phyloP scores from a whole-genome alignment of 2,113 vertebrate species.

The Perognathus longimembris region DNA sequence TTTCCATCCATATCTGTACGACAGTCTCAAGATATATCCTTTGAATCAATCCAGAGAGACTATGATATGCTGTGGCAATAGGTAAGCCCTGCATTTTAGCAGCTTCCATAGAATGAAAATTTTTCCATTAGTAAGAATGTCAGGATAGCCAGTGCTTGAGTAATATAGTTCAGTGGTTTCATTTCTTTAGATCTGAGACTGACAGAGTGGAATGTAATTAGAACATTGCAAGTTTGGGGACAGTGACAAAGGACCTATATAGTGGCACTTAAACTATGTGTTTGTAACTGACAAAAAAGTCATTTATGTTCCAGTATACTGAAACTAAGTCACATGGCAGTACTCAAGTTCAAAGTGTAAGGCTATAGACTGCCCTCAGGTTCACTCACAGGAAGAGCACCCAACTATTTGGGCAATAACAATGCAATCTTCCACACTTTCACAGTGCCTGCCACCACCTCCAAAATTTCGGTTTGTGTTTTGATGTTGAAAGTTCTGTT shows the following conservation, averaged over 20 bases:
- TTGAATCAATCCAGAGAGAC: not conserved
- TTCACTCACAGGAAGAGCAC: not conserved
- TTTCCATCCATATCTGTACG: not conserved
- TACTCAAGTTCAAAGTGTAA: not conserved
- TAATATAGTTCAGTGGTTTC: no score
- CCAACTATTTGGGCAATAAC: not conserved
- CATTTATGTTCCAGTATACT: not conserved
- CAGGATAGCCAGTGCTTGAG: not conserved
- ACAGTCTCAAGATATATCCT: not conserved
- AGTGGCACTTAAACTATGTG: not conserved
- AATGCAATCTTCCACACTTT: not conserved
- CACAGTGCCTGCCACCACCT: not conserved
- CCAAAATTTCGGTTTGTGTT: not conserved
- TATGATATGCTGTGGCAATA: not conserved
- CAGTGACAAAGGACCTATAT: not conserved
- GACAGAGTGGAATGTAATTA: not conserved
- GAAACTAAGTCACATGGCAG: not conserved
- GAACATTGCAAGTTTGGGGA: not conserved
- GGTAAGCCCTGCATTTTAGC: not conserved
- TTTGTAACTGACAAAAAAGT: not conserved
- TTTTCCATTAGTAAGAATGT: not conserved
- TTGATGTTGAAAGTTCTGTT: not conserved
- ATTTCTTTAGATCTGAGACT: not conserved
- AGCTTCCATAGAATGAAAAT: not conserved
- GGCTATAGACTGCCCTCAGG: not conserved